phyloP scores from a whole-genome alignment of 2,888 invertebrate species.

The Sisyra nigra region DNA sequence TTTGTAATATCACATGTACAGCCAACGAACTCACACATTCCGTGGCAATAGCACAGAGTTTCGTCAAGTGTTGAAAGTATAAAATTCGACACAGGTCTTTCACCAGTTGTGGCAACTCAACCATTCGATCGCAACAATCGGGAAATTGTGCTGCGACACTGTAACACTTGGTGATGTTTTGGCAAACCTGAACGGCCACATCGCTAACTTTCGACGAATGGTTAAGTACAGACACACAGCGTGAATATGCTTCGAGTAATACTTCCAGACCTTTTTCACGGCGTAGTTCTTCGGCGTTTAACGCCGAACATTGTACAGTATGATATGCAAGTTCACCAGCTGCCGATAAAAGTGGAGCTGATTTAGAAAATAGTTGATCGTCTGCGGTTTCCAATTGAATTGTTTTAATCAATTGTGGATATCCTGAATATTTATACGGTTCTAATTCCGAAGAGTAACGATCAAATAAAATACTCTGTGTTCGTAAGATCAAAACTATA shows the following conservation, averaged over 20 bases:
- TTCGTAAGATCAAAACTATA: conserved; percentile 77
- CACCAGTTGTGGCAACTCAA: conserved; percentile 73
- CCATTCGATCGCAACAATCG: conserved; percentile 73
- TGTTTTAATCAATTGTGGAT: conserved; percentile 91
- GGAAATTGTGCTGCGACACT: conserved; percentile 92
- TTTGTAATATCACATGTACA: conserved; percentile 72
- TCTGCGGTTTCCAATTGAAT: conserved; percentile 88
- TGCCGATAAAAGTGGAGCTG: conserved; percentile 67
- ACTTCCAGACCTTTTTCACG: conserved; percentile 86
- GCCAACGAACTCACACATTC: conserved; percentile 80
- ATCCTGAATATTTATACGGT: conserved; percentile 98
- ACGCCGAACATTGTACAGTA: conserved; percentile 87
- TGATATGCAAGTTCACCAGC: conserved; percentile 92
- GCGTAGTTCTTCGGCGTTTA: conserved; percentile 95
- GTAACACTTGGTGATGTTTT: conserved; percentile 79
- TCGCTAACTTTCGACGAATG: conserved; percentile 61
- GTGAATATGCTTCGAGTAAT: conserved; percentile 76
- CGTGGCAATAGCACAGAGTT: conserved; percentile 72
- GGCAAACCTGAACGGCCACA: conserved; percentile 79
- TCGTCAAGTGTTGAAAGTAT: conserved; percentile 71
- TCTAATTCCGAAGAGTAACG: conserved; percentile 70
- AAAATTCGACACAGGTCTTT: conserved; percentile 74
- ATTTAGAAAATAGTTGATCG: conserved; percentile 80
- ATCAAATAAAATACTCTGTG: conserved; percentile 89
- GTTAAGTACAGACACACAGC: conserved; percentile 85